Percentiles rank a stretch among this genome's conserved stretches.
phyloP scores from a whole-genome alignment of 2,888 invertebrate genomes.

The Drosophila kokeensis region DNA sequence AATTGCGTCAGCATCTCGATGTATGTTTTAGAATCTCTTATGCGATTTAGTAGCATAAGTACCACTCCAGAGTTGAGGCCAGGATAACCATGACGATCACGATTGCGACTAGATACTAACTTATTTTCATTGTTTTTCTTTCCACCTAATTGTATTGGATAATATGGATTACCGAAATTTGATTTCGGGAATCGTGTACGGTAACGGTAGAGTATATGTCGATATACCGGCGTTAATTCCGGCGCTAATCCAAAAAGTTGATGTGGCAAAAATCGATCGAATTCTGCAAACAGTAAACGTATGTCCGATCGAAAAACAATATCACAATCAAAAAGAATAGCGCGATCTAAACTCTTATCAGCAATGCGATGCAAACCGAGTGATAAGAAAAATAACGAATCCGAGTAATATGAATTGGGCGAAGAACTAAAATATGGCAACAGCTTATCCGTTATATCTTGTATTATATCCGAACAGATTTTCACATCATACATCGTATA shows the following conservation, averaged over 20 bases:
- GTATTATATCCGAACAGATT: constrained; percentile 87
- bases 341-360: constrained; percentile 87
- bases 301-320: constrained; percentile 90
- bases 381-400: constrained; percentile 92
- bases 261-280: constrained; percentile 87
- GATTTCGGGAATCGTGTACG: constrained; percentile 88
- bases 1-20: constrained; percentile 86
- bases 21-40: constrained; percentile 88
- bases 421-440: constrained; percentile 90
- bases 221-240: constrained; percentile 92
- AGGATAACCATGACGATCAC: constrained; percentile 87
- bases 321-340: constrained; percentile 92
- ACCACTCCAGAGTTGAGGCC: constrained; percentile 93
- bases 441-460: constrained; percentile 88
- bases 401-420: constrained; percentile 90
- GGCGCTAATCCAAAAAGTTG: constrained; percentile 90
- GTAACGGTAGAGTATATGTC: constrained; percentile 90
- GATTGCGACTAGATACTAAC: constrained; percentile 55
- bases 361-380: constrained; percentile 90
- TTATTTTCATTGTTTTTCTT: constrained; percentile 57
- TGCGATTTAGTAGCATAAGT: constrained; percentile 88
- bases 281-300: constrained; percentile 88
- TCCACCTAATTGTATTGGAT: constrained; percentile 67
- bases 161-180: constrained; percentile 86
- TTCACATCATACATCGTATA: constrained; percentile 88